These are phyloP conservation scores for Aquatica leii DNA, from an alignment of 2,888 invertebrate genomes.

Conservation along the genomic window DNA sequence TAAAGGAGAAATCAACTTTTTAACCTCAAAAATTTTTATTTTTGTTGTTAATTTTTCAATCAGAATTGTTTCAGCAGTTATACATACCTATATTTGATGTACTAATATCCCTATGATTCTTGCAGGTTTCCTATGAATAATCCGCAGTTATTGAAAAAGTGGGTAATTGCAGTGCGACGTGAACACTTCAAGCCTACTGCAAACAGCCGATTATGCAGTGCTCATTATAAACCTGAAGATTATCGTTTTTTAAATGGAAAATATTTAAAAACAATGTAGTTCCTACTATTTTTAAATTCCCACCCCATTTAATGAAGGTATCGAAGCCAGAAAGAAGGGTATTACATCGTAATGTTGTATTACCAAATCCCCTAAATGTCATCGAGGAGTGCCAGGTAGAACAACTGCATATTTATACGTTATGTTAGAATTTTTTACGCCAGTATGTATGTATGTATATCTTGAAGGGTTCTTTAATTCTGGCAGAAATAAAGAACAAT, in stretches of 20 bases:
- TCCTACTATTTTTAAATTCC: background rate
- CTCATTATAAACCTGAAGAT: background rate
- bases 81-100: constrained; percentile 1
- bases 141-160: background rate
- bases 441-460: no score
- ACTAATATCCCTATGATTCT: background rate
- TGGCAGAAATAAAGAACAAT: no score
- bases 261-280: background rate
- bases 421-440: no score
- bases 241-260: background rate
- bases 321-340: background rate
- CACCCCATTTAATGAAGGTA: background rate
- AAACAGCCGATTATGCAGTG: background rate
- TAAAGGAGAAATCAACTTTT: background rate
- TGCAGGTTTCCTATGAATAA: background rate
- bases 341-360: background rate
- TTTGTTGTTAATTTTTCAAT: background rate
- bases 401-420: background rate
- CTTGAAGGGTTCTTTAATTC: no score
- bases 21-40: background rate
- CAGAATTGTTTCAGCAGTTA: background rate
- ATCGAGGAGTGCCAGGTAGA: background rate
- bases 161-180: background rate
- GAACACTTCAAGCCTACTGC: no score
- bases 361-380: background rate